Conservation (phyloP, 1,140 invertebrate genomes). For the Sarcophaga bullata region DNA sequence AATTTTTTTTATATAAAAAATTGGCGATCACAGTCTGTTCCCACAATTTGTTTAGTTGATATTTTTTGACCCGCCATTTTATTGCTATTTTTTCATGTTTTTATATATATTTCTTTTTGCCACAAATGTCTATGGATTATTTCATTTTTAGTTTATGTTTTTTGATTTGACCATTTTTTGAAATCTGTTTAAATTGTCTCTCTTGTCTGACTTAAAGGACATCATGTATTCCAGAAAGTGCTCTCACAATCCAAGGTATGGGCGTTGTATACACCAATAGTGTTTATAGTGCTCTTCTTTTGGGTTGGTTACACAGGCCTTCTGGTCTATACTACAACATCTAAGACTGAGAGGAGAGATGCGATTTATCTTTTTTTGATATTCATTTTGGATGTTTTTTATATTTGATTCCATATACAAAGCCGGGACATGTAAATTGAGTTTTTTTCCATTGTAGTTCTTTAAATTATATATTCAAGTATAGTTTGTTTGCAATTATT, state of each 20-base stretch:
- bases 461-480: conserved; percentile 23
- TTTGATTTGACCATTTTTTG: conserved; percentile 21
- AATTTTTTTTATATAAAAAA: background rate
- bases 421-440: conserved; percentile 25
- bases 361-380: background rate
- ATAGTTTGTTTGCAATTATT: conserved; percentile 16
- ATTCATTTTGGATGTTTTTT: conserved; percentile 23
- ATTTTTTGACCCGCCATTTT: conserved; percentile 24
- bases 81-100: conserved; percentile 16
- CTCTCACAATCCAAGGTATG: background rate
- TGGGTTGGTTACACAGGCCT: background rate
- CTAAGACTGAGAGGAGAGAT: conserved; percentile 8
- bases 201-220: background rate
- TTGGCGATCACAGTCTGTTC: conserved; percentile 5
- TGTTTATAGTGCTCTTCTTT: background rate
- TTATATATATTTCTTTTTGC: background rate
- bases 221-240: conserved; percentile 19
- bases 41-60: background rate
- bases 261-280: background rate
- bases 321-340: conserved; percentile 24
- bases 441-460: conserved; percentile 25
- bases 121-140: conserved; percentile 21
- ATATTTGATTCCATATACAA: conserved; percentile 9
- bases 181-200: conserved; percentile 9
- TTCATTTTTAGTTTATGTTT: conserved; percentile 23